These are phyloP conservation scores for Bucco capensis DNA, from an alignment of 2,113 vertebrate species.

Conservation along the genomic window DNA sequence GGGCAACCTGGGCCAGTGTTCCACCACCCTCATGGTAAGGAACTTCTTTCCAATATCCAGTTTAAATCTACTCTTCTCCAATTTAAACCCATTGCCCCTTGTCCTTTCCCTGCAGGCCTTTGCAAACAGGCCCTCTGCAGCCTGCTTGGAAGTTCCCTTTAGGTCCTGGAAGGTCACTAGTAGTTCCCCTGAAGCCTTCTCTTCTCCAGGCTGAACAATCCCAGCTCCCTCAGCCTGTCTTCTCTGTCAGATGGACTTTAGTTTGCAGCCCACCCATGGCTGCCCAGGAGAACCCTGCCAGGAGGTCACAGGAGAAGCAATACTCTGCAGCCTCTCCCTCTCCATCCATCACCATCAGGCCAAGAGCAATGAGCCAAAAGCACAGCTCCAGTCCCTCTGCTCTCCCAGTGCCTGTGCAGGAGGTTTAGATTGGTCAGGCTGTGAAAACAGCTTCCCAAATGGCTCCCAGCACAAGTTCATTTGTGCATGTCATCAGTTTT, in stretches of 20 bases:
- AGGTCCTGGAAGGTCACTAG: too few species aligned
- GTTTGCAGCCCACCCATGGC: not conserved
- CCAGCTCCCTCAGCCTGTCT: too few species aligned
- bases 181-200: too few species aligned
- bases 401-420: not conserved
- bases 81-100: too few species aligned
- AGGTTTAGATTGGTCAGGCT: not conserved
- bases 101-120: too few species aligned
- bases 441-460: not conserved
- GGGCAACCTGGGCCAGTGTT: too few species aligned
- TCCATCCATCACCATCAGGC: not conserved
- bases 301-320: not conserved
- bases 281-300: not conserved
- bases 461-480: not conserved
- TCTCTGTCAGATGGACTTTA: fast-evolving
- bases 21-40: too few species aligned
- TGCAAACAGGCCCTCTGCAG: too few species aligned
- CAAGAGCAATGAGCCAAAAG: fast-evolving
- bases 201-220: too few species aligned
- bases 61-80: too few species aligned
- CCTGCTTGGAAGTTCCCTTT: too few species aligned
- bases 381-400: not conserved
- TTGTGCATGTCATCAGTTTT: not conserved
- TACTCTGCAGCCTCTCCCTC: not conserved
- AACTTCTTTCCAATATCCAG: too few species aligned